Percentiles rank a stretch among this genome's conserved stretches.
Conservation (phyloP, 2,113 vertebrate species). For the Antechinus stuartii region DNA sequence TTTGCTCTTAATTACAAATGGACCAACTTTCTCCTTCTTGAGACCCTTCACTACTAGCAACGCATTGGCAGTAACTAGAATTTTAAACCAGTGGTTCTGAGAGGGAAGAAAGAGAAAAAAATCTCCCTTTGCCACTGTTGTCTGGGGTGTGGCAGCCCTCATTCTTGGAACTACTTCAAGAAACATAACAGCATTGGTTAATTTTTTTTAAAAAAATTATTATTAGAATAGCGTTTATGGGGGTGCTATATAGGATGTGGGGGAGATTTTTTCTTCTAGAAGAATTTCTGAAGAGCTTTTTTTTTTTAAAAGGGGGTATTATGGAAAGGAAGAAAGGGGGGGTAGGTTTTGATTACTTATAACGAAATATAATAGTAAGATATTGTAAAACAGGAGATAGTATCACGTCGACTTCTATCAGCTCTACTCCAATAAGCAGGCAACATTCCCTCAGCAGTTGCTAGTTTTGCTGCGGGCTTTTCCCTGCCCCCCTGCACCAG, state of each 20-base stretch:
- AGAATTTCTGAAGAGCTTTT: conserved; percentile 45
- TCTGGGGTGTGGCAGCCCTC: conserved; percentile 13
- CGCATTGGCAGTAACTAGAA: conserved; percentile 14
- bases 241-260: conserved; percentile 7
- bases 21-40: conserved; percentile 68
- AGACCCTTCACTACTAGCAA: conserved; percentile 61
- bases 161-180: background rate
- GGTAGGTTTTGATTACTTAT: conserved; percentile 80
- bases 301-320: conserved; percentile 52
- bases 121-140: background rate
- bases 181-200: conserved; percentile 20
- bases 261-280: background rate
- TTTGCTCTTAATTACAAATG: conserved; percentile 57
- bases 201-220: background rate
- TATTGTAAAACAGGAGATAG: conserved; percentile 75
- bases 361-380: conserved; percentile 82
- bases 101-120: background rate
- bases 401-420: conserved; percentile 80
- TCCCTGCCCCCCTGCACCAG: conserved; percentile 82
- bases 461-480: conserved; percentile 79
- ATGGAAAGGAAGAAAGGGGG: conserved; percentile 67
- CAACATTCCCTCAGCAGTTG: conserved; percentile 74
- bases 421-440: conserved; percentile 85
- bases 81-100: background rate
- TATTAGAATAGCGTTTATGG: background rate